Evolutionary conservation across 2,888 invertebrate species (phyloP), one percentile per base, ranked within the genome.

Genomic region (Drosophila neonasuta): DNA sequence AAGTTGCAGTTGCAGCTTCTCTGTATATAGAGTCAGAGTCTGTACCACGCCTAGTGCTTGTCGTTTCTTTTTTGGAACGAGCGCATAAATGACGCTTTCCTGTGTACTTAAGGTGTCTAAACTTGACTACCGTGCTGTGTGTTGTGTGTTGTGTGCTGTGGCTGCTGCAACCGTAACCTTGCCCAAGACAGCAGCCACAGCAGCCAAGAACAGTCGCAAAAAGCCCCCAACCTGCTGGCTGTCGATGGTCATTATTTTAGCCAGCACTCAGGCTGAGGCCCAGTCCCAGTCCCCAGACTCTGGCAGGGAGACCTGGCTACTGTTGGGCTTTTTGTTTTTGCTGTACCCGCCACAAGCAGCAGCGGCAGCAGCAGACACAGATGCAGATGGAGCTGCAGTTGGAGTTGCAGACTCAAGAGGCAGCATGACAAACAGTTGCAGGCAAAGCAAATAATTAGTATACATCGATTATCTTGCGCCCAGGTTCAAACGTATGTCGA

Each of bases 91-190:
- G 82, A 79, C 87, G 87, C 85, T 85, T 87, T 72, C 87, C 87
- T 85, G 82, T 87, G 83, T 85, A 81, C 83, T 87, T 83, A 85
- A 83, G 86, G 87, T 83, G 87, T 87, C 87, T 80, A 85, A 83
- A 87, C 86, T 83, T 85, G 83, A 83, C 83, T 83, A 83, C 83
- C 78, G 83, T 83, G 80, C 73, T 42, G 50, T 50, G 65, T 59
- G 60, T 44, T 44, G 24, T 6, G 11, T 44, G 24, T 3, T 6
- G 17, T 32, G 32, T 32, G 48, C 17, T 46, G 62, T 56, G n/a
- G 67, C 65, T 46, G 49, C 58, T 20, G 13, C 46, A 42, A 65
- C 83, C 83, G 80, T 75, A 80, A 80, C 80, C 80, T 80, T 86
- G 86, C 80, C 75, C 80, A 80, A 80, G 86, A 82, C 68, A 49